A percentile compares a stretch with the other conserved stretches of the same genome.
Conservation (phyloP, 2,797 vertebrate species). For the Miichthys miiuy region DNA sequence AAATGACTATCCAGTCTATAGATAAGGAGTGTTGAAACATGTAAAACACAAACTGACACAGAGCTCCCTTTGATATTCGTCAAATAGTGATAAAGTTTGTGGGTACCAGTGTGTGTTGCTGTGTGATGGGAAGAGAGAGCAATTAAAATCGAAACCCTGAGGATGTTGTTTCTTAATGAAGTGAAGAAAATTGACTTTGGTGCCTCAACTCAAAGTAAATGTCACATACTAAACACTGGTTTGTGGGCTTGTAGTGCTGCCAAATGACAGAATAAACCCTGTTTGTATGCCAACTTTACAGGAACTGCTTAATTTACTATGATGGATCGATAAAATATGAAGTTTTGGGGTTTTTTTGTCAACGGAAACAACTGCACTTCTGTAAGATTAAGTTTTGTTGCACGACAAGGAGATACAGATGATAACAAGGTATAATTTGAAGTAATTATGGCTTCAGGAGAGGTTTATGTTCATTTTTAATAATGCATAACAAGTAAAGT, state of each 20-base stretch:
- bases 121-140: neutral
- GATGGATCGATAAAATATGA: too few species aligned
- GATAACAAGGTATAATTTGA: too few species aligned
- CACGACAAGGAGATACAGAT: too few species aligned
- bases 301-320: too few species aligned
- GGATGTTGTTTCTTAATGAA: neutral
- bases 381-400: too few species aligned
- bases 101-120: neutral
- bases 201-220: neutral
- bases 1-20: neutral
- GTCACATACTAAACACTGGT: neutral
- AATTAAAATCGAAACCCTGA: neutral
- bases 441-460: too few species aligned
- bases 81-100: neutral
- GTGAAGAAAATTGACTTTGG: neutral
- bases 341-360: too few species aligned
- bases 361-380: too few species aligned
- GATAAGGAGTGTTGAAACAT: conserved; percentile 31
- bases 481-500: too few species aligned
- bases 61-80: neutral
- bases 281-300: neutral
- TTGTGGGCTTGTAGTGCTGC: neutral
- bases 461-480: too few species aligned
- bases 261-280: neutral
- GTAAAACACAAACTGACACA: neutral